Base-by-base conservation (phyloP, 2,888 invertebrate species). In the Acronicta aceris region DNA sequence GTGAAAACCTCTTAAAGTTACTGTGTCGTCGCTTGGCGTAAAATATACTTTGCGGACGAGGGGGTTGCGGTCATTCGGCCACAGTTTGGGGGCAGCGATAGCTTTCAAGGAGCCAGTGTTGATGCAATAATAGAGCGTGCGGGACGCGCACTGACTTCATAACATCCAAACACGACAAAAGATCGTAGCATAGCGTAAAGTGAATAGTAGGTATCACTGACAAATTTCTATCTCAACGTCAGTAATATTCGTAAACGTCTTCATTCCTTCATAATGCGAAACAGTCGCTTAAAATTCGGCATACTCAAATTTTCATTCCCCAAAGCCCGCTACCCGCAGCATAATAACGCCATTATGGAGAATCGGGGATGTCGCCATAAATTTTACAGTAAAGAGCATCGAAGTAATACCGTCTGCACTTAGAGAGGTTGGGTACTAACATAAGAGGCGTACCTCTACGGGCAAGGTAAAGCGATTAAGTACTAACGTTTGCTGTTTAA, bases 271-370 rank as follows among this genome's bases (percentile, higher is more conserved):
- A 72, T 72, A 67, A 73, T 64, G 62, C 69, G 67, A 68, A 71
- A 78, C 70, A 69, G 65, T 68, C 65, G 63, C 63, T 66, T 60
- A 65, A 63, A 71, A 74, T 57, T 58, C 67, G 52, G 74, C 72
- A 69, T 74, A 78, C 70, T 82, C 71, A 80, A 84, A 81, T 78
- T 81, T 82, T 83, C 79, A 83, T 84, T 80, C 79, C 75, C 71
- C 64, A 61, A 77, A 81, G 73, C 73, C 56, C 58, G 66, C 62
- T 65, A 71, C 67, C 72, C 72, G 69, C 65, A 76, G 83, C 73
- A 83, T 84, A 84, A 84, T 83, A 84, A 83, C 74, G 71, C 77
- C 78, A 82, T 84, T 84, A 84, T 80, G 80, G 79, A 74, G 80
- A 81, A 79, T 82, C 81, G 81, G 72, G 77, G 74, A 82, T 79